Percentiles rank a stretch among this genome's conserved stretches.
These are phyloP conservation scores for Lepidothrix coronata DNA, from an alignment of 2,113 vertebrate species.

Conservation along the genomic window DNA sequence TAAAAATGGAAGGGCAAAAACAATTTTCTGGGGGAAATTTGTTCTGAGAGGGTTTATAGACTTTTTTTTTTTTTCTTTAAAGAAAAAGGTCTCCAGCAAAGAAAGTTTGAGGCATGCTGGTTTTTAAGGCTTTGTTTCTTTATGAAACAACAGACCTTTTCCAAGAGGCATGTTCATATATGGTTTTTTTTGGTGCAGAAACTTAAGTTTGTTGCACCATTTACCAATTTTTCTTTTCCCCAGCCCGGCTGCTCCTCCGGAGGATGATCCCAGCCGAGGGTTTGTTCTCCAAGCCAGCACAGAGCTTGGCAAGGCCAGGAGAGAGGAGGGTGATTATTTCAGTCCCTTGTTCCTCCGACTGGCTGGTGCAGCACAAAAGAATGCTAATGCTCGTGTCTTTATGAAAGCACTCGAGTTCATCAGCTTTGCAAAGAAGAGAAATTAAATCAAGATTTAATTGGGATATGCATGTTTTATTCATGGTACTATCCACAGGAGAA, in stretches of 20 bases:
- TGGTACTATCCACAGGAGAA: conserved; percentile 83
- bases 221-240: neutral
- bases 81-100: neutral
- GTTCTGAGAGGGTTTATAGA: neutral
- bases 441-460: conserved; percentile 91
- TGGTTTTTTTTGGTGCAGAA: neutral
- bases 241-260: neutral
- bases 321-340: conserved; percentile 63
- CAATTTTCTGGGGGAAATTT: conserved; percentile 32
- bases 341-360: conserved; percentile 74
- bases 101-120: neutral
- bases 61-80: neutral
- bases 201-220: neutral
- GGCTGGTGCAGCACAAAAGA: conserved; percentile 84
- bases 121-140: neutral
- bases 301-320: conserved; percentile 59
- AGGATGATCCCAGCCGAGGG: neutral
- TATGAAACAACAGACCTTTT: neutral
- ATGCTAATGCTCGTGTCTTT: conserved; percentile 80
- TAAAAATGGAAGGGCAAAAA: conserved; percentile 52
- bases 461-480: conserved; percentile 87
- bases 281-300: neutral
- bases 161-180: fast-evolving
- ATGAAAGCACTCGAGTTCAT: conserved; percentile 87
- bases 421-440: conserved; percentile 87